Conservation (phyloP, 1,140 invertebrate species). For the Rhopalosiphum maidis region DNA sequence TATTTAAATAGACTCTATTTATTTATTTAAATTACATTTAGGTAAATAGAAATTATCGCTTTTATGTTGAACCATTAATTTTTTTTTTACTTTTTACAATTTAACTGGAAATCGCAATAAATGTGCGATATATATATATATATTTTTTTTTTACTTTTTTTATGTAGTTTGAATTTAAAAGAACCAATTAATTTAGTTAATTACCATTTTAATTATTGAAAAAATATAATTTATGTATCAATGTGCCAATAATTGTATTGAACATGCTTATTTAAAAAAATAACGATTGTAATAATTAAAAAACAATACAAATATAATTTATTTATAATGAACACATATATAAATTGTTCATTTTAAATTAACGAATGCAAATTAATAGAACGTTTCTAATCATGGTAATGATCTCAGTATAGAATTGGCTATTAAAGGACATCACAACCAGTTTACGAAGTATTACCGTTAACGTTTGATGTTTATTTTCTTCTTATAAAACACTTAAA, state of each 20-base stretch:
- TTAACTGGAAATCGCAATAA: too few relatives aligned
- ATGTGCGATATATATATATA: too few relatives aligned
- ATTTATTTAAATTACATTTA: too few relatives aligned
- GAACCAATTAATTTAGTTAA: background rate
- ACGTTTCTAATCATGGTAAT: background rate
- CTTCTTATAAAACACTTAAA: too few relatives aligned
- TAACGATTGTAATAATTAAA: background rate
- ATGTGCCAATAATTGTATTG: background rate
- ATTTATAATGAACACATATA: background rate
- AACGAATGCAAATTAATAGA: background rate
- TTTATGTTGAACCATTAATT: too few relatives aligned
- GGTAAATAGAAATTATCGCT: too few relatives aligned
- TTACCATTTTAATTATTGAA: background rate
- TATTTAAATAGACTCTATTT: too few relatives aligned
- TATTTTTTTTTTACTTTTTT: too few relatives aligned
- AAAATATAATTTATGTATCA: background rate
- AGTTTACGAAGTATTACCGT: too few relatives aligned
- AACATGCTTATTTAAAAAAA: background rate
- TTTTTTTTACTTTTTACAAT: too few relatives aligned
- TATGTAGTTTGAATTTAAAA: background rate
- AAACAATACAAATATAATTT: background rate
- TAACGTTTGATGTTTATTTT: too few relatives aligned
- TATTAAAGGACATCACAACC: too few relatives aligned
- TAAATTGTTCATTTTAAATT: background rate
- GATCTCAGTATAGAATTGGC: background rate